Evolutionary conservation across 1,140 invertebrate species (phyloP).

Genomic region (Triops longicaudatus): DNA sequence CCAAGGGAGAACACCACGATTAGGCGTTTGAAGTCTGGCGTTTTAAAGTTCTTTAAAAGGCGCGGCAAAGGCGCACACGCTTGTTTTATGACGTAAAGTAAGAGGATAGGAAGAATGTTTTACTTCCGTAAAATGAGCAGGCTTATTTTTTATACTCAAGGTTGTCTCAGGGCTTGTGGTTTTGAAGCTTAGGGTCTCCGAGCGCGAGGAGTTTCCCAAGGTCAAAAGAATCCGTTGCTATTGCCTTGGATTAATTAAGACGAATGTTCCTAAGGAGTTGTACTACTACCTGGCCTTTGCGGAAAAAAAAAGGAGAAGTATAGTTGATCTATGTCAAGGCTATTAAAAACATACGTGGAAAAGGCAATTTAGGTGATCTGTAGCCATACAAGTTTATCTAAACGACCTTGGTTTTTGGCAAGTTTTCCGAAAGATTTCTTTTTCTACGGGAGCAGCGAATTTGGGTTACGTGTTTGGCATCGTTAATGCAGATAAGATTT

Average conservation of each 20-base stretch:
- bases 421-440: neutral
- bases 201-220: neutral
- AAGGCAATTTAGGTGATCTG: neutral
- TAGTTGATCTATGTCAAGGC: neutral
- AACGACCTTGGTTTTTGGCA: neutral
- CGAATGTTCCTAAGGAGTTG: neutral
- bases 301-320: too few relatives aligned
- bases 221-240: neutral
- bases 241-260: neutral
- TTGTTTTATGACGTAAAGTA: neutral
- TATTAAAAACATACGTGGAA: neutral
- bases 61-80: too few relatives aligned
- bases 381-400: neutral
- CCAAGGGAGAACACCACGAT: too few relatives aligned
- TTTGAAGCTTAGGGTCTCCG: neutral
- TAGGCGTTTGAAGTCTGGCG: too few relatives aligned
- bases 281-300: too few relatives aligned
- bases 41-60: too few relatives aligned
- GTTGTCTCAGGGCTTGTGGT: neutral
- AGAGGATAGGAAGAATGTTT: neutral
- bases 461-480: too few relatives aligned
- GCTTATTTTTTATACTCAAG: neutral
- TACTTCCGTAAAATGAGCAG: neutral
- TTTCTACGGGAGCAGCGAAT: too few relatives aligned
- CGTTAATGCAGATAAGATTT: too few relatives aligned